Percentiles rank a stretch among this genome's conserved stretches.
Evolutionary conservation across 2,113 vertebrate species (phyloP).

Genomic region (Pristiophorus japonicus): DNA sequence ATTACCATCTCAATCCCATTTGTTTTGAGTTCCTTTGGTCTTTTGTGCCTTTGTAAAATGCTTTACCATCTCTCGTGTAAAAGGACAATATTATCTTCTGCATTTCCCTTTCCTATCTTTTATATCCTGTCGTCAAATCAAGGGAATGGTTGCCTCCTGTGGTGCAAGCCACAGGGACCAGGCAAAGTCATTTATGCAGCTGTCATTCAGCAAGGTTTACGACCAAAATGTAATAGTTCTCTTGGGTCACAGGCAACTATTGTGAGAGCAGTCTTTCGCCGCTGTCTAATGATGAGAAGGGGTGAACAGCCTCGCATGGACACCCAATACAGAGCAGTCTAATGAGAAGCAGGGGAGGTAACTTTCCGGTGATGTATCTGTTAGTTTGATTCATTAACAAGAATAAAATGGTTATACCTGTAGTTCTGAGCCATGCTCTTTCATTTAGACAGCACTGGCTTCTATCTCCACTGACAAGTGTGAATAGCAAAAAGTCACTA

Average conservation of each 20-base stretch:
- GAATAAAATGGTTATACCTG: background rate
- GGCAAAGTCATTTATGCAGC: background rate
- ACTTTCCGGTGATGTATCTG: background rate
- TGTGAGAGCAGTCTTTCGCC: background rate
- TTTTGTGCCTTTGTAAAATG: background rate
- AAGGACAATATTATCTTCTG: background rate
- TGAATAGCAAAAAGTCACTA: too few species aligned
- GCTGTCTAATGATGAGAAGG: background rate
- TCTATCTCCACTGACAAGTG: too few species aligned
- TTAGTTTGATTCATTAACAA: background rate
- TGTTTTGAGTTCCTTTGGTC: background rate
- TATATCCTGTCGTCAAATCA: background rate
- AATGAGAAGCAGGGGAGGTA: background rate
- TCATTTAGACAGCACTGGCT: too few species aligned
- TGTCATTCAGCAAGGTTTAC: background rate
- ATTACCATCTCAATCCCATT: background rate
- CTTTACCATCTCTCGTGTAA: background rate
- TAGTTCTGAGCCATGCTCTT: background rate
- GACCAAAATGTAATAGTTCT: background rate
- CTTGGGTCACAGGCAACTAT: background rate
- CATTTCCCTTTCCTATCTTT: background rate
- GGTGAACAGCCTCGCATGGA: background rate
- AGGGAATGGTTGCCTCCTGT: background rate
- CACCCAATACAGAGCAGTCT: background rate
- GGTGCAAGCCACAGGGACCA: background rate